These are phyloP conservation scores for Gobio gobio DNA, from an alignment of 2,113 vertebrate species.

Conservation along the genomic window DNA sequence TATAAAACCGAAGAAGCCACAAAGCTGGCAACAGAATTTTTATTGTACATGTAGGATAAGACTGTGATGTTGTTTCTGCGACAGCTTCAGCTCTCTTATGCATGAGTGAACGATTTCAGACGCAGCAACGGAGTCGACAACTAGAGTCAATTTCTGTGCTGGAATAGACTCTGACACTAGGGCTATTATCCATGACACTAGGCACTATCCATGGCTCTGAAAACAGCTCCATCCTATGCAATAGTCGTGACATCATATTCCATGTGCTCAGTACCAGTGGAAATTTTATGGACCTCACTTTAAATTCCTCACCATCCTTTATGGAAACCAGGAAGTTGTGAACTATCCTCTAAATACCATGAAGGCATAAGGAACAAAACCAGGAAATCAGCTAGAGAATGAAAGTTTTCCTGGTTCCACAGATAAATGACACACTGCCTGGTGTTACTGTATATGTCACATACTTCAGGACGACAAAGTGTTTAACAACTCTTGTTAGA, in stretches of 20 bases:
- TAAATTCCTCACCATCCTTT: not conserved
- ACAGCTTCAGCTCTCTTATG: too few species aligned
- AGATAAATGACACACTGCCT: not conserved
- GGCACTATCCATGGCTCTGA: too few species aligned
- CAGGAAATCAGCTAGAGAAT: constrained; percentile 19
- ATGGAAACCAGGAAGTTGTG: constrained; percentile 12
- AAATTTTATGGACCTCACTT: not conserved
- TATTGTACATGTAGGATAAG: too few species aligned
- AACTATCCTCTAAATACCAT: not conserved
- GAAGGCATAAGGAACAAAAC: not conserved
- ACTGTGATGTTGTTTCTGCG: too few species aligned
- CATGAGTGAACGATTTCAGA: too few species aligned
- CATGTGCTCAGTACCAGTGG: not conserved
- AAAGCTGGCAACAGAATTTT: too few species aligned
- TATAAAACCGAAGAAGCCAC: too few species aligned
- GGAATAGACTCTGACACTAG: too few species aligned
- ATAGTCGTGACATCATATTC: not conserved
- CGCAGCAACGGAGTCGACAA: too few species aligned
- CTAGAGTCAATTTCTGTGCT: too few species aligned
- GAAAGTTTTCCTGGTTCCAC: not conserved
- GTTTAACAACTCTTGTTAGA: not conserved
- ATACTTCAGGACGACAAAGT: not conserved
- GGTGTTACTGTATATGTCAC: not conserved
- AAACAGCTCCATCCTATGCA: not conserved
- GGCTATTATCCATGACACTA: too few species aligned